These are phyloP conservation scores for Seira musarum DNA, from an alignment of 2,888 invertebrate species.

Conservation along the genomic window DNA sequence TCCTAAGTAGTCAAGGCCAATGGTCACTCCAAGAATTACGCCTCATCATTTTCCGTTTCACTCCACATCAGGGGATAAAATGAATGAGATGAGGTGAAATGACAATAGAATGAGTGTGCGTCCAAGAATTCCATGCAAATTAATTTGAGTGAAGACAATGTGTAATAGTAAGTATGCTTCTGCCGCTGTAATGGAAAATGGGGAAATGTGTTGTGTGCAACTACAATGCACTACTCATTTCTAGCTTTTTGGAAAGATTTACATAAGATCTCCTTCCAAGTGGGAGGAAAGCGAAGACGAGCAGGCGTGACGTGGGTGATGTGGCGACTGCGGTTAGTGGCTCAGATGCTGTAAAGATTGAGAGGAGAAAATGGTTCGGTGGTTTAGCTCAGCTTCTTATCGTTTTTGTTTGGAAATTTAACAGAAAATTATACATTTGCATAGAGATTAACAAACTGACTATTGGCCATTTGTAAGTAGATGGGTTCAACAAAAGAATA, in stretches of 20 bases:
- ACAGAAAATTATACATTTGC: constrained; percentile 3
- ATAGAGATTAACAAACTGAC: constrained; percentile 5
- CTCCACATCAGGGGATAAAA: no score
- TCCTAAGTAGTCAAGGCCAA: no score
- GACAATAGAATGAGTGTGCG: no score
- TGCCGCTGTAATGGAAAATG: not conserved
- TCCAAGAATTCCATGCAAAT: no score
- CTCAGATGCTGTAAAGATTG: not conserved
- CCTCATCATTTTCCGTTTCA: no score
- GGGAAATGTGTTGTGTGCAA: not conserved
- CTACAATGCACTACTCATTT: not conserved
- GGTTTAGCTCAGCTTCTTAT: not conserved
- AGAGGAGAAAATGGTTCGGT: not conserved
- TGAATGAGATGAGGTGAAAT: no score
- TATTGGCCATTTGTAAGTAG: constrained; percentile 3
- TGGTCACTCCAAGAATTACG: no score
- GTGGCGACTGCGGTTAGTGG: not conserved
- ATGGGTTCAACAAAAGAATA: not conserved
- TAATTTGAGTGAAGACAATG: no score
- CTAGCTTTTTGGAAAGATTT: not conserved
- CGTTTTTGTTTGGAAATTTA: not conserved
- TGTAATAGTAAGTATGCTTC: not conserved
- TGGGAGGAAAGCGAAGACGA: not conserved
- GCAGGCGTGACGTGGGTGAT: not conserved
- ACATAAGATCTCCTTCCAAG: not conserved